These are phyloP conservation scores for Drosophila fungiperda DNA, from an alignment of 2,888 invertebrate species.

Conservation along the genomic window DNA sequence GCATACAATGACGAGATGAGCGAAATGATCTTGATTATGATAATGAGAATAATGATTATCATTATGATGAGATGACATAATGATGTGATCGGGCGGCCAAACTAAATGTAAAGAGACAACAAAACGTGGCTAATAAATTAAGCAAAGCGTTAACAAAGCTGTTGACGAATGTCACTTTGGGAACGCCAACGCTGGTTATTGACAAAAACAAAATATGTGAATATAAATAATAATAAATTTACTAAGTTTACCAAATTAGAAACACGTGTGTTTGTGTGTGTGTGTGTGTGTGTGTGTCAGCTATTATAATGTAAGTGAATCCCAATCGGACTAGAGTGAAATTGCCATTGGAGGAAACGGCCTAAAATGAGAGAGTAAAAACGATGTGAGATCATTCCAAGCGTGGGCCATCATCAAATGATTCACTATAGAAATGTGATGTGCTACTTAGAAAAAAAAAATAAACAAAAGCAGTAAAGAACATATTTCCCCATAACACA, in stretches of 20 bases:
- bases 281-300: neutral
- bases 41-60: slow-evolving; percentile 10
- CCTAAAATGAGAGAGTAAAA: slow-evolving; percentile 26
- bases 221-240: slow-evolving; percentile 23
- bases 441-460: neutral
- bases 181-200: slow-evolving; percentile 48
- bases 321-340: slow-evolving; percentile 37
- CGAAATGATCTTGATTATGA: slow-evolving; percentile 28
- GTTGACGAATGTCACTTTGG: slow-evolving; percentile 67
- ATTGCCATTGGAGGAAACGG: slow-evolving; percentile 34
- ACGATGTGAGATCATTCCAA: slow-evolving; percentile 44
- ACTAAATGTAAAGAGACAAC: slow-evolving; percentile 53
- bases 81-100: slow-evolving; percentile 54
- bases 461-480: neutral
- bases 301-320: slow-evolving; percentile 13
- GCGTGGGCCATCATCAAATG: slow-evolving; percentile 33
- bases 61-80: slow-evolving; percentile 30
- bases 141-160: slow-evolving; percentile 64
- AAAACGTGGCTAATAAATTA: slow-evolving; percentile 67
- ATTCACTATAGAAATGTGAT: slow-evolving; percentile 10
- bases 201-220: slow-evolving; percentile 11
- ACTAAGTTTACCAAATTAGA: slow-evolving; percentile 18
- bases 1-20: slow-evolving; percentile 52
- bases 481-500: neutral
- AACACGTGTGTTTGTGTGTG: neutral